Conservation (phyloP, 30 jellyfish, hydroid and myxozoan genomes). For the Rhopilema esculentum region DNA sequence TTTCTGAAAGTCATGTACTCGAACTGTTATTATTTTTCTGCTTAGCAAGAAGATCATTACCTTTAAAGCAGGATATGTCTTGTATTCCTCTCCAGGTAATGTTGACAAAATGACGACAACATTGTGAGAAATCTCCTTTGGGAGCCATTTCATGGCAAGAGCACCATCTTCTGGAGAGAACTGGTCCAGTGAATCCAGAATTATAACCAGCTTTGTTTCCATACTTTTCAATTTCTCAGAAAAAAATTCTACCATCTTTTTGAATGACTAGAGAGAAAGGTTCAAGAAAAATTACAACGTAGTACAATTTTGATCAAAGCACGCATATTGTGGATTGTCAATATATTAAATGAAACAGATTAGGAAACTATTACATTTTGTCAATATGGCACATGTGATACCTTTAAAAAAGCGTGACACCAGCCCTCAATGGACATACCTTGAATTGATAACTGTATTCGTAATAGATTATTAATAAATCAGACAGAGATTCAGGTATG, state of each 20-base stretch:
- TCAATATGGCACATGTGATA: too few relatives aligned
- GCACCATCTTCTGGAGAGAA: conserved; percentile 88
- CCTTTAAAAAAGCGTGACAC: too few relatives aligned
- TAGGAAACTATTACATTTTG: too few relatives aligned
- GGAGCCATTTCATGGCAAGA: conserved; percentile 84
- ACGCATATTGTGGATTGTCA: too few relatives aligned
- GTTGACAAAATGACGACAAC: conserved; percentile 76
- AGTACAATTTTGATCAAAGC: too few relatives aligned
- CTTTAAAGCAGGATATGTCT: conserved; percentile 70
- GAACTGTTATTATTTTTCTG: neutral
- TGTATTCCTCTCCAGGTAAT: conserved; percentile 81
- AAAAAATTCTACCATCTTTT: conserved; percentile 76
- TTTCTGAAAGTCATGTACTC: too few relatives aligned
- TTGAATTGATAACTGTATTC: too few relatives aligned
- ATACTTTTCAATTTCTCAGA: conserved; percentile 27
- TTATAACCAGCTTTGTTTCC: conserved; percentile 28
- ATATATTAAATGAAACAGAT: too few relatives aligned
- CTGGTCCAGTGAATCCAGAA: conserved; percentile 90
- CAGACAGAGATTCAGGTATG: too few relatives aligned
- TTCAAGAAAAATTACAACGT: neutral
- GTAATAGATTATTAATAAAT: too few relatives aligned
- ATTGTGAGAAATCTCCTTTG: conserved; percentile 49
- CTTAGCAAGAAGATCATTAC: conserved; percentile 17
- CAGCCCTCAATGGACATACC: too few relatives aligned
- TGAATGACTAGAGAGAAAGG: conserved; percentile 46